phyloP scores from a whole-genome alignment of 2,888 invertebrate genomes.

The Drosophila anomelani region DNA sequence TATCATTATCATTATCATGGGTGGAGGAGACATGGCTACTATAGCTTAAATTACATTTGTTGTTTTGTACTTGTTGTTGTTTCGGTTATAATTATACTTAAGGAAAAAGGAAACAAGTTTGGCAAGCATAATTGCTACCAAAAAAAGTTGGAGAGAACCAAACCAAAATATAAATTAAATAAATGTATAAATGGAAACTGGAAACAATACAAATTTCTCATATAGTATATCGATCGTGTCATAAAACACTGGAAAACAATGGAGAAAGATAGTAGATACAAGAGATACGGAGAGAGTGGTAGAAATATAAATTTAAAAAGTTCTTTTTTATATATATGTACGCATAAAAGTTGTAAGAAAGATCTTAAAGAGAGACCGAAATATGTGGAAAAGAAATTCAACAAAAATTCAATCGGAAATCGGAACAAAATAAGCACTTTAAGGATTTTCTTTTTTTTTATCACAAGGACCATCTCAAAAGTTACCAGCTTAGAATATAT shows the following conservation, averaged over 20 bases:
- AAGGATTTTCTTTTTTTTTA: constrained; percentile 73
- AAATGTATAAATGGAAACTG: constrained; percentile 9
- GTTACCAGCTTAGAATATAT: constrained; percentile 88
- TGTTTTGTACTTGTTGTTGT: constrained; percentile 35
- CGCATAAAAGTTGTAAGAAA: constrained; percentile 21
- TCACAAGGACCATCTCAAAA: constrained; percentile 96
- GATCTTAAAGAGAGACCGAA: constrained; percentile 12
- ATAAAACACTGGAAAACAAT: constrained; percentile 29
- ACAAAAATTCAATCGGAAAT: constrained; percentile 8
- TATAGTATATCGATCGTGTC: constrained; percentile 4
- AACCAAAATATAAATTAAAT: constrained; percentile 2
- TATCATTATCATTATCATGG: constrained; percentile 21
- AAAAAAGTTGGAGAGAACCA: constrained; percentile 9
- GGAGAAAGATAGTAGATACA: constrained; percentile 25
- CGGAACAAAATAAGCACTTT: constrained; percentile 38
- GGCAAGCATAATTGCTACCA: constrained; percentile 23
- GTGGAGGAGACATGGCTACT: constrained; percentile 27
- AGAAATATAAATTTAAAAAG: constrained; percentile 15
- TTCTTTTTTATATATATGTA: constrained; percentile 39
- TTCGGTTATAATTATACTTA: constrained; percentile 30
- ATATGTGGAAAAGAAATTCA: constrained; percentile 2
- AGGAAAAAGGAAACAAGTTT: constrained; percentile 8
- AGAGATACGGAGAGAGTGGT: constrained; percentile 46
- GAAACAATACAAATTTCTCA: constrained; percentile 20
- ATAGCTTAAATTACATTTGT: constrained; percentile 38